Evolutionary conservation across 2,888 invertebrate genomes (phyloP), one percentile per base, ranked within the genome.

Genomic region (Aleiodes testaceus): DNA sequence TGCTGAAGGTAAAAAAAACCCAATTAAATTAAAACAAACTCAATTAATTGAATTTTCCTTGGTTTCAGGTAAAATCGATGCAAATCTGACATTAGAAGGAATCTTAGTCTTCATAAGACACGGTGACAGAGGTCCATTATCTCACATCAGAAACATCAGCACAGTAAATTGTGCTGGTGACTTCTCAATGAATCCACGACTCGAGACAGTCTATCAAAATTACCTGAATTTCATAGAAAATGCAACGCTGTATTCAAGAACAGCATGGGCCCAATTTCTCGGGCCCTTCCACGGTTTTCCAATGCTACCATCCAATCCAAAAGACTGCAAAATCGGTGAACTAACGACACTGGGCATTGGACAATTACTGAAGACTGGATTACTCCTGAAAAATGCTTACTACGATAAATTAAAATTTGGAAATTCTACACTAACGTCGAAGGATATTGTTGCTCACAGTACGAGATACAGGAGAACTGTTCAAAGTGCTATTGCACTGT

Each of bases 391-490:
- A 75, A 88, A 90, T 75, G 90, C 90, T 22, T 93, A 93, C 80
- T 88, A 88, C 12, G 88, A 88, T 12, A 89, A 88, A 79, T 80
- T 90, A 9, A 87, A 85, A 70, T 80, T 87, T 77, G 82, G 81
- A 68, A 88, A 88, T 78, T 79, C 89, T 74, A 87, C 88, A 3
- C 81, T 88, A 82, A 90, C 92, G 14, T 78, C 78, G 26, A 87
- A 83, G 3, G 93, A 93, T 75, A 89, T 94, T 42, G 84, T 93
- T 12, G 90, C 94, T 4, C 93, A 93, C 84, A 95, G 95, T 78
- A 97, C 97, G 0, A 91, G 94, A 50, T 97, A 96, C 85, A 88
- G 96, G 0, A 91, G 98, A 80, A 98, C 98, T 16, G 96, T 95
- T 82, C 97, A 97, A 88, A 97, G 97, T 79, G 93, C 95, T 0